A percentile compares a stretch with the other conserved stretches of the same genome.
These are phyloP conservation scores for Stegodyphus dumicola DNA, from an alignment of 1,140 invertebrate genomes.

Conservation along the genomic window DNA sequence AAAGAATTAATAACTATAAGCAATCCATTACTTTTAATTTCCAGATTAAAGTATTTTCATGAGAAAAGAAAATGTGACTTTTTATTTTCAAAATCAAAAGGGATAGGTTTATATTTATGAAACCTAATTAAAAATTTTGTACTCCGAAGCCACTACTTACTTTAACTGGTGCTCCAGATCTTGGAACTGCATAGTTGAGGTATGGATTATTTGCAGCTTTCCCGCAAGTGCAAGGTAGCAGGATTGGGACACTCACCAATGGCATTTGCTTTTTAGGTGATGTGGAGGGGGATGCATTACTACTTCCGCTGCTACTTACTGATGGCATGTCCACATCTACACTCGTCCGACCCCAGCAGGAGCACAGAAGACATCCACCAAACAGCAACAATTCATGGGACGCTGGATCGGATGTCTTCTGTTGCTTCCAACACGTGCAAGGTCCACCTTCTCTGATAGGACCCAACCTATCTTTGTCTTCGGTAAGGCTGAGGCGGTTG, in stretches of 20 bases:
- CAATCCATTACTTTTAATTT: too few relatives aligned
- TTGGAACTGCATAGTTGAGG: conserved; percentile 52
- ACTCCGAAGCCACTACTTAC: not conserved
- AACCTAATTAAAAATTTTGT: too few relatives aligned
- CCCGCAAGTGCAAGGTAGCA: conserved; percentile 49
- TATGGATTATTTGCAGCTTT: conserved; percentile 42
- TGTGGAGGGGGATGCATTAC: conserved; percentile 49
- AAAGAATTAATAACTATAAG: too few relatives aligned
- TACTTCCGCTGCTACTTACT: conserved; percentile 48
- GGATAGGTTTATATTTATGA: too few relatives aligned
- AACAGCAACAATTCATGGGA: conserved; percentile 36
- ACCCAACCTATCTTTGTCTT: conserved; percentile 46
- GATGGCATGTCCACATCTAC: conserved; percentile 44
- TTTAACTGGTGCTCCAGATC: conserved; percentile 49
- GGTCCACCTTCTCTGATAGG: conserved; percentile 43
- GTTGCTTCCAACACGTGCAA: conserved; percentile 46
- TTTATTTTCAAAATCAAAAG: too few relatives aligned
- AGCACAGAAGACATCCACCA: conserved; percentile 31
- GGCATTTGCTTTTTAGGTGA: conserved; percentile 53
- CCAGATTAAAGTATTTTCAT: too few relatives aligned
- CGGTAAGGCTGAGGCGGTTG: conserved; percentile 41
- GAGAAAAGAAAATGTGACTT: too few relatives aligned
- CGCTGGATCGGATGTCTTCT: conserved; percentile 23
- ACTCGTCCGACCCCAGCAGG: conserved; percentile 21
- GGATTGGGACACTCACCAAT: conserved; percentile 37